phyloP scores from a whole-genome alignment of 2,888 invertebrate genomes.

The Lordiphosa andalusiaca region DNA sequence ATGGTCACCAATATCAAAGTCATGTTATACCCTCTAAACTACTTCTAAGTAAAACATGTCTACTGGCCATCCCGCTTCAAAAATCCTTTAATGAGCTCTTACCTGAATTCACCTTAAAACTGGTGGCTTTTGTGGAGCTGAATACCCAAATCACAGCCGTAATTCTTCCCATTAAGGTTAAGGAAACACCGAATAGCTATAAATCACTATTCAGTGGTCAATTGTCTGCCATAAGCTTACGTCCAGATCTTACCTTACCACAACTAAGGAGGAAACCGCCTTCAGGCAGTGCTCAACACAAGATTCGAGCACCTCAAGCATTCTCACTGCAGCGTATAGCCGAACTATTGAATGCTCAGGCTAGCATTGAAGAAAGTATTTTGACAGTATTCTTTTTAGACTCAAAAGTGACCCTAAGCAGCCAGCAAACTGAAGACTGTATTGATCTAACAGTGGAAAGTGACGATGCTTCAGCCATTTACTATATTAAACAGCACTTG shows the following conservation, averaged over 20 bases:
- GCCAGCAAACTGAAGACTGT: slow-evolving; percentile 3
- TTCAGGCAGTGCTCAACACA: slow-evolving; percentile 20
- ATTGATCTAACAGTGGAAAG: slow-evolving; percentile 21
- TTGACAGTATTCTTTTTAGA: slow-evolving; percentile 44
- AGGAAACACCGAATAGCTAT: slow-evolving; percentile 28
- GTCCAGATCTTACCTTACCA: not conserved
- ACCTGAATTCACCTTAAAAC: slow-evolving; percentile 54
- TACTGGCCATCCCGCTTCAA: slow-evolving; percentile 54
- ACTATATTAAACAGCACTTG: slow-evolving; percentile 59
- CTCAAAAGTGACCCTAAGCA: slow-evolving; percentile 19
- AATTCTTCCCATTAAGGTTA: slow-evolving; percentile 35
- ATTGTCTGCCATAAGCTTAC: slow-evolving; percentile 17
- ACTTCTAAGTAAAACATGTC: slow-evolving; percentile 48
- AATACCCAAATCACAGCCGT: slow-evolving; percentile 43
- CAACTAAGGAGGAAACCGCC: not conserved
- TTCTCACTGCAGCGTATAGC: slow-evolving; percentile 23
- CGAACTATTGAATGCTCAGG: slow-evolving; percentile 28
- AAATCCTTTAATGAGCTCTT: slow-evolving; percentile 32
- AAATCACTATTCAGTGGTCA: slow-evolving; percentile 43
- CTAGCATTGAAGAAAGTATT: not conserved
- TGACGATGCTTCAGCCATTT: slow-evolving; percentile 50
- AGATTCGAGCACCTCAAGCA: slow-evolving; percentile 13
- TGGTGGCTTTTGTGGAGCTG: slow-evolving; percentile 47
- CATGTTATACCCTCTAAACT: slow-evolving; percentile 59
- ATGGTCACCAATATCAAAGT: slow-evolving; percentile 34